A percentile compares a stretch with the other conserved stretches of the same genome.
These are phyloP conservation scores for Apogon talboti DNA, from an alignment of 2,797 vertebrate species.

Conservation along the genomic window DNA sequence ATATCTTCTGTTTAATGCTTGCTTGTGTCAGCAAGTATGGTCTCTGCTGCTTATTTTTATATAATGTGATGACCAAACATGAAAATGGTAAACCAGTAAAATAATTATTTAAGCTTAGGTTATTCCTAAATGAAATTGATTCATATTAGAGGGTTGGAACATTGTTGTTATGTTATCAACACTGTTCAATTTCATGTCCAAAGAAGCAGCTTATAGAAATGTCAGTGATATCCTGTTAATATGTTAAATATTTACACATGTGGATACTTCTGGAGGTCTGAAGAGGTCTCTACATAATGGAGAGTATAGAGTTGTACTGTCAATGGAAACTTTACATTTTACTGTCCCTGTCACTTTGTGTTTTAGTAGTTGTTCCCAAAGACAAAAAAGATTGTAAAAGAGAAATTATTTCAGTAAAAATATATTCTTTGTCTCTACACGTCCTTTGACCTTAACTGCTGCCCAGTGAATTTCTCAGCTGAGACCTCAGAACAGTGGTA, in stretches of 20 bases:
- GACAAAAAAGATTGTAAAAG: not conserved
- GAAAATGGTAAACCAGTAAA: not conserved
- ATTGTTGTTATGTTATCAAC: slow-evolving; percentile 24
- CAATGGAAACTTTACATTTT: not conserved
- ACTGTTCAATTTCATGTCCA: slow-evolving; percentile 32
- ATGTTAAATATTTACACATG: slow-evolving; percentile 62
- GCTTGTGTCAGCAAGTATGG: slow-evolving; percentile 1
- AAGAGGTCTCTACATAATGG: slow-evolving; percentile 10
- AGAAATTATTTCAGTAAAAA: not conserved
- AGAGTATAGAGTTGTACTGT: slow-evolving; percentile 23
- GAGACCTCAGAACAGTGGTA: not conserved
- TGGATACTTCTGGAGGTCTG: slow-evolving; percentile 33
- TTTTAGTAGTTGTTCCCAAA: not conserved
- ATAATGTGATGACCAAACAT: not conserved
- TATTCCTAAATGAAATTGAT: not conserved
- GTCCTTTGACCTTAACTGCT: slow-evolving; percentile 5
- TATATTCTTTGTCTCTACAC: not conserved
- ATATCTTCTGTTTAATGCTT: not conserved
- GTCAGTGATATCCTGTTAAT: slow-evolving; percentile 50
- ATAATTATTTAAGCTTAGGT: not conserved
- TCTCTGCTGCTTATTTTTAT: not conserved
- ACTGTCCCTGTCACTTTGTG: not conserved
- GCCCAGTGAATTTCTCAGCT: not conserved
- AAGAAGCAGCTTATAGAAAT: slow-evolving; percentile 22
- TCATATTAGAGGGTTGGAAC: too few relatives aligned